A percentile compares a stretch with the other conserved stretches of the same genome.
phyloP scores from a whole-genome alignment of 2,113 vertebrate species.

The Lamprotornis superbus region DNA sequence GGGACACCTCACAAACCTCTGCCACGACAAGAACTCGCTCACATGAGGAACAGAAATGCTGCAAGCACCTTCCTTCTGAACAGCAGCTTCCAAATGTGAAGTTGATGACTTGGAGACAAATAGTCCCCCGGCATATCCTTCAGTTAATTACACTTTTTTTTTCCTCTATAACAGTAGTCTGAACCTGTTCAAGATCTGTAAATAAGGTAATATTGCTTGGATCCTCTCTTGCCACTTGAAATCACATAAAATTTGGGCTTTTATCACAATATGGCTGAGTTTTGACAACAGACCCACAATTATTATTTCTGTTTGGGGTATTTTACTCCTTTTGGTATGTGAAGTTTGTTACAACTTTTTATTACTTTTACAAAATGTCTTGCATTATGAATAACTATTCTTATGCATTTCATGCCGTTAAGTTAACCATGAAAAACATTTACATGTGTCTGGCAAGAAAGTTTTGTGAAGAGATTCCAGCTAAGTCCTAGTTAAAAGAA shows the following conservation, averaged over 20 bases:
- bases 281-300: neutral
- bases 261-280: neutral
- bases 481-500: conserved; percentile 80
- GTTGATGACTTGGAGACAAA: neutral
- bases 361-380: conserved; percentile 1
- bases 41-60: neutral
- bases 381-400: conserved; percentile 31
- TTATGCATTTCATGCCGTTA: conserved; percentile 65
- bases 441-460: conserved; percentile 81
- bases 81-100: neutral
- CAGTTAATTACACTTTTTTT: neutral
- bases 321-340: neutral
- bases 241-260: neutral
- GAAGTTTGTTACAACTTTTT: neutral
- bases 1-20: neutral
- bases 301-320: neutral
- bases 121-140: neutral
- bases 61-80: neutral
- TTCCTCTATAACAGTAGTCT: neutral
- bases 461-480: conserved; percentile 73
- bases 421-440: conserved; percentile 74
- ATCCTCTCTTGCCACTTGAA: neutral
- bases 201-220: neutral
- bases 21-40: fast-evolving
- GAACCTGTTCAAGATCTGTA: neutral